A percentile compares a stretch with the other conserved stretches of the same genome.
phyloP scores from a whole-genome alignment of 30 jellyfish, hydroid and myxozoan species.

The Cassiopea andromeda region DNA sequence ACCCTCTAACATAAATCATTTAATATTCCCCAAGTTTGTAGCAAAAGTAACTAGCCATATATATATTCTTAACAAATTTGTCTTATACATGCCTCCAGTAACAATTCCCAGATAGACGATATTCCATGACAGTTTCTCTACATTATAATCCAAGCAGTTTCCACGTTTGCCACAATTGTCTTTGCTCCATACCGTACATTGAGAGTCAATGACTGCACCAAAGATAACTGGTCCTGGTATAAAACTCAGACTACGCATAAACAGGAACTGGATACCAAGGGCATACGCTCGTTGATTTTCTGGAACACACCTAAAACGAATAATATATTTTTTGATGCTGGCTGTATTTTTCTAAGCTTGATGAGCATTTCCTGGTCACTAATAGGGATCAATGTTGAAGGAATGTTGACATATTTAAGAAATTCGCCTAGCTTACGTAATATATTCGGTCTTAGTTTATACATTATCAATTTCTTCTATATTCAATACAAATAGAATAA shows the following conservation, averaged over 20 bases:
- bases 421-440: too few relatives aligned
- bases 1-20: too few relatives aligned
- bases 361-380: not conserved
- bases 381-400: too few relatives aligned
- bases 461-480: too few relatives aligned
- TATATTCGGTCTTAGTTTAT: too few relatives aligned
- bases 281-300: conserved; percentile 95
- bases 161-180: conserved; percentile 80
- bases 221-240: conserved; percentile 90
- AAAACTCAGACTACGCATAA: conserved; percentile 91
- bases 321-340: not conserved
- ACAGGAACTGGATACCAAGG: conserved; percentile 81
- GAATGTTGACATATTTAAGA: too few relatives aligned
- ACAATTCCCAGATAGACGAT: conserved; percentile 63
- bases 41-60: not conserved
- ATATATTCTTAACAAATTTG: not conserved
- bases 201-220: conserved; percentile 84
- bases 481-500: too few relatives aligned
- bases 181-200: conserved; percentile 79
- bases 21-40: too few relatives aligned
- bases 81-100: conserved; percentile 67
- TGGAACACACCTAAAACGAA: conserved; percentile 80
- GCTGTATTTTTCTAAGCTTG: not conserved
- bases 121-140: conserved; percentile 65
- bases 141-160: conserved; percentile 81